Base-by-base conservation (phyloP, 2,113 vertebrate genomes). In the Hyaena hyaena region DNA sequence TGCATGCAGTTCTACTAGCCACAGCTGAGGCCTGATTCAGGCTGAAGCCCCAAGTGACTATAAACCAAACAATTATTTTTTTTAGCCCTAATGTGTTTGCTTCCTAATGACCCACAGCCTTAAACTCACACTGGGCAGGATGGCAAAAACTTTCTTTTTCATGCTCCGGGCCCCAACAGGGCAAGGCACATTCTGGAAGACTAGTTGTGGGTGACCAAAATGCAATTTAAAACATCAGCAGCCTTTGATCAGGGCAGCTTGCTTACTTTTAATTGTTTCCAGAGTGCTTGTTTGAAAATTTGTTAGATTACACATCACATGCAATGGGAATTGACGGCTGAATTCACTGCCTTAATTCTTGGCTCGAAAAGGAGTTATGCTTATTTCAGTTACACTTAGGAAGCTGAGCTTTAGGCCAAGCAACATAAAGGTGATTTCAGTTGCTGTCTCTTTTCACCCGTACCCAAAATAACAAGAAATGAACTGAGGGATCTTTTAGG, bases 221-320 rank as follows among this genome's bases (percentile, higher is more conserved):
- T 73, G 85, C 97, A 98, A 98, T 98, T 98, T 98, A 98, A 98
- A 98, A 98, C 97, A 98, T 98, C 97, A 98, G 6, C 95, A 92
- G 92, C 93, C 98, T 98, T 98, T 99, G 97, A 98, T 98, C 96
- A 96, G 92, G 58, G 86, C 96, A 98, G 77, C 96, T 97, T 97
- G 90, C 97, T 98, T 98, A 97, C 90, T 98, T 97, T 97, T 99
- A 99, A 99, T 99, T 99, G 98, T 98, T 99, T 99, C 99, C 99
- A 99, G 99, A 99, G 98, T 98, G 97, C 99, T 99, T 99, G 98
- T 99, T 99, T 99, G 99, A 98, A 99, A 99, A 99, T 99, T 98
- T 99, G 98, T 99, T 98, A 98, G 98, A 98, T 98, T 98, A 97
- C 98, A 97, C 98, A 99, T 99, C 98, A 98, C 98, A 98, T n/a